Percentiles rank a stretch among this genome's conserved stretches.
phyloP scores from a whole-genome alignment of 2,113 vertebrate genomes.

The Ageneiosus marmoratus region DNA sequence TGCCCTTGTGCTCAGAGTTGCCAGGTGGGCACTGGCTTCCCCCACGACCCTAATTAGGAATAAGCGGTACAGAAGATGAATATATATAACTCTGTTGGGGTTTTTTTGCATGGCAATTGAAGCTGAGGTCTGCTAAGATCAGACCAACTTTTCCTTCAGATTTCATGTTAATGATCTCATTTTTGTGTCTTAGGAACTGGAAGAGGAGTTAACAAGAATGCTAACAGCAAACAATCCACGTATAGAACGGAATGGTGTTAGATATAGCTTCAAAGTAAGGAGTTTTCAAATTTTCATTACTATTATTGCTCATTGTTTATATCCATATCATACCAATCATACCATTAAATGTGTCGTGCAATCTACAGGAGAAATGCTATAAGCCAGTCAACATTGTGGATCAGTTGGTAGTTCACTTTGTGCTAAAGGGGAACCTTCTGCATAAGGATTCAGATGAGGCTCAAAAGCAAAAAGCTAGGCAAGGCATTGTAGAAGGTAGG shows the following conservation, averaged over 20 bases:
- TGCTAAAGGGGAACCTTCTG: constrained; percentile 82
- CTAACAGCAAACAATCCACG: constrained; percentile 90
- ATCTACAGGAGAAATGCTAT: constrained; percentile 80
- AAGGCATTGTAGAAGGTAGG: constrained; percentile 65
- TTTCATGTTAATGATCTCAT: background rate
- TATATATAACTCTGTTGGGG: no score
- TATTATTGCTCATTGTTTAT: background rate
- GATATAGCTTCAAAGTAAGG: constrained; percentile 91
- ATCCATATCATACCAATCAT: no score
- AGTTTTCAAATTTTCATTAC: background rate
- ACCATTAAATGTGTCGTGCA: background rate
- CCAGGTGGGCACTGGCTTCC: no score
- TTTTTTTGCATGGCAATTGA: constrained; percentile 7
- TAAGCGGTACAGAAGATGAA: no score
- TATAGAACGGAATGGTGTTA: constrained; percentile 85
- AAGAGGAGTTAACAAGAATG: constrained; percentile 85
- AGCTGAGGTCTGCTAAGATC: background rate
- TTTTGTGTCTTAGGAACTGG: constrained; percentile 79
- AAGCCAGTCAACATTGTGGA: constrained; percentile 77
- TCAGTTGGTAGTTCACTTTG: constrained; percentile 84
- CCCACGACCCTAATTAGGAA: no score
- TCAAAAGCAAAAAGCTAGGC: constrained; percentile 75
- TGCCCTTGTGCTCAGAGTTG: no score
- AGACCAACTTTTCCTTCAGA: background rate
- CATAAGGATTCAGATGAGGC: constrained; percentile 89